Conservation (phyloP, 2,113 vertebrate genomes). For the Rallus limicola region DNA sequence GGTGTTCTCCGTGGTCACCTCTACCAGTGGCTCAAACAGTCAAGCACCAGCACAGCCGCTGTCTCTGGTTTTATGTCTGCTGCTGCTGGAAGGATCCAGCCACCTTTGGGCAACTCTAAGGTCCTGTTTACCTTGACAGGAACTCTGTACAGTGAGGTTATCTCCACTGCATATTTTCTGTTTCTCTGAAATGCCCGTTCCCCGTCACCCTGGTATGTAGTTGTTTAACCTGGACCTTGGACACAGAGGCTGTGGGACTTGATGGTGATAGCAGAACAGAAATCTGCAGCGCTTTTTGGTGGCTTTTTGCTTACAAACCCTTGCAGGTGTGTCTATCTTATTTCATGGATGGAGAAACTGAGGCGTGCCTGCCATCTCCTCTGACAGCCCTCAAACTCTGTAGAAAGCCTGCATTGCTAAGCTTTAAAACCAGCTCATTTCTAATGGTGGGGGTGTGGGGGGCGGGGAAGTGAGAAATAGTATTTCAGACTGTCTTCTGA, state of each 20-base stretch:
- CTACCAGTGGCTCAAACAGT: background rate
- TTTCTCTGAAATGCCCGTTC: background rate
- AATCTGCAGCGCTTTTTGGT: background rate
- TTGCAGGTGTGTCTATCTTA: background rate
- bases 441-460: too few species aligned
- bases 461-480: background rate
- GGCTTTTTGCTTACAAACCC: background rate
- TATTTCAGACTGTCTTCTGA: background rate
- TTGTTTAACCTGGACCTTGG: background rate
- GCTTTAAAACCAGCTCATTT: background rate
- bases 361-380: background rate
- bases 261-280: background rate
- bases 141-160: background rate
- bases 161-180: accelerated
- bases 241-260: background rate
- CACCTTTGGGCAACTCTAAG: background rate
- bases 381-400: background rate
- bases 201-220: background rate
- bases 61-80: background rate
- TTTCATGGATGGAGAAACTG: background rate
- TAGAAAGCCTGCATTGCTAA: background rate
- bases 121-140: background rate
- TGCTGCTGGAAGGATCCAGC: background rate
- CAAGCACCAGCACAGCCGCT: background rate
- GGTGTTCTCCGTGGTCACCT: background rate